These are phyloP conservation scores for Smittia aterrima DNA, from an alignment of 2,888 invertebrate genomes.

Conservation along the genomic window DNA sequence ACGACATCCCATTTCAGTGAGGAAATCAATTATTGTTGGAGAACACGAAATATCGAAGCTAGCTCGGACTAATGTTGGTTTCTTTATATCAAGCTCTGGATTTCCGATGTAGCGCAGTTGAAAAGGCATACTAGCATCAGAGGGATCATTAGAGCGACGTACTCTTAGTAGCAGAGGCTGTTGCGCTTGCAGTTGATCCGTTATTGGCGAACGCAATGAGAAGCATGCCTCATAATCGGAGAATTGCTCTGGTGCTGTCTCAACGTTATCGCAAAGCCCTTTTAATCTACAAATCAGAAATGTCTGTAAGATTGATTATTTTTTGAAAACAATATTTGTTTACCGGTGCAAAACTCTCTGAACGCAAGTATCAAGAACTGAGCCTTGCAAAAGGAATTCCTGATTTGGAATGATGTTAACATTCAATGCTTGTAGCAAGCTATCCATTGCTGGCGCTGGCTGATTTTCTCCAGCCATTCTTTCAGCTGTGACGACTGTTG, in stretches of 20 bases:
- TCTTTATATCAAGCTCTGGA: conserved; percentile 81
- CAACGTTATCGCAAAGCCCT: conserved; percentile 91
- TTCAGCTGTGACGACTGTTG: too few relatives aligned
- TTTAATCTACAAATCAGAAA: conserved; percentile 57
- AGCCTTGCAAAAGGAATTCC: conserved; percentile 91
- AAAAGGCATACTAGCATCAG: conserved; percentile 63
- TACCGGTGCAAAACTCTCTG: conserved; percentile 82
- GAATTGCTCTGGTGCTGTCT: conserved; percentile 86
- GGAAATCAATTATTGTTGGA: conserved; percentile 83
- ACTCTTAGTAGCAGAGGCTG: conserved; percentile 68
- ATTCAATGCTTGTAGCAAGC: conserved; percentile 72
- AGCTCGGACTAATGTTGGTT: conserved; percentile 86
- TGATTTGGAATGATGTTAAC: conserved; percentile 89
- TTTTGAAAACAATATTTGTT: not conserved
- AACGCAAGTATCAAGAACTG: conserved; percentile 86
- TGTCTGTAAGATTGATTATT: not conserved
- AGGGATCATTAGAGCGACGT: conserved; percentile 77
- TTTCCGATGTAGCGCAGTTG: conserved; percentile 91
- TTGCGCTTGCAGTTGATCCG: conserved; percentile 50
- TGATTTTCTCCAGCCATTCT: conserved; percentile 31
- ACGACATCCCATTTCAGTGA: conserved; percentile 86
- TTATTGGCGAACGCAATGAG: conserved; percentile 68
- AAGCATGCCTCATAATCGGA: conserved; percentile 92
- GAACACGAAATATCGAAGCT: conserved; percentile 92
- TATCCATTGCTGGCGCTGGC: conserved; percentile 52